Evolutionary conservation across 2,797 vertebrate species (phyloP), one percentile per base, ranked within the genome.

Genomic region (Mormyrops boulengeri): DNA sequence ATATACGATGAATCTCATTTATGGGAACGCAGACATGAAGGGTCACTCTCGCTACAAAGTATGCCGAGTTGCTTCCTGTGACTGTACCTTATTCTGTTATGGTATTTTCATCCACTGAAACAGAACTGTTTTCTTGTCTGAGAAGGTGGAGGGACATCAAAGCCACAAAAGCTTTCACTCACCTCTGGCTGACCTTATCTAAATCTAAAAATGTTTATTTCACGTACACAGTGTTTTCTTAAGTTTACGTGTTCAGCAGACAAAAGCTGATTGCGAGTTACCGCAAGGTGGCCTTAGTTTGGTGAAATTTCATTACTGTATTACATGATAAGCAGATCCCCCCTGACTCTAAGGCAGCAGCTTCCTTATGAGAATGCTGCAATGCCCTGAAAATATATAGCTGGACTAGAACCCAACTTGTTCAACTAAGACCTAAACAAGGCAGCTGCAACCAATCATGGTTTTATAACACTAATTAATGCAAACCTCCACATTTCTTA

Each of bases 401-500:
- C n/a, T 26, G 44, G 92, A 91, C 88, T 91, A 89, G 90, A 89
- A 92, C 91, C 77, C 88, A 88, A 44, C 44, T 84, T 62, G 89
- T 85, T 80, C 62, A 90, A 7, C 17, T 11, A n/a, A 87, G 49
- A 44, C 19, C 41, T 66, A 88, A 90, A 85, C 49, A 73, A 77
- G 38, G 52, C 47, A 89, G 14, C 34, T 12, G 26, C 57, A 89
- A 87, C 47, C 49, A 85, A 50, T 50, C 52, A 52, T 38, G 14
- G 26, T 73, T 52, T 69, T 88, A 77, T 34, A 47, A 80, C 69
- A 30, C 34, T n/a, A 57, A 47, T 82, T 47, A 47, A 82, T 82
- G 77, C 77, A 82, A 82, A 82, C 77, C 19, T 22, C 41, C n/a
- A 38, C 34, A 66, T 60, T 89, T 2, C 41, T 22, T 47, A 19